Evolutionary conservation across 2,113 vertebrate genomes (phyloP).

Genomic region (Willisornis vidua): DNA sequence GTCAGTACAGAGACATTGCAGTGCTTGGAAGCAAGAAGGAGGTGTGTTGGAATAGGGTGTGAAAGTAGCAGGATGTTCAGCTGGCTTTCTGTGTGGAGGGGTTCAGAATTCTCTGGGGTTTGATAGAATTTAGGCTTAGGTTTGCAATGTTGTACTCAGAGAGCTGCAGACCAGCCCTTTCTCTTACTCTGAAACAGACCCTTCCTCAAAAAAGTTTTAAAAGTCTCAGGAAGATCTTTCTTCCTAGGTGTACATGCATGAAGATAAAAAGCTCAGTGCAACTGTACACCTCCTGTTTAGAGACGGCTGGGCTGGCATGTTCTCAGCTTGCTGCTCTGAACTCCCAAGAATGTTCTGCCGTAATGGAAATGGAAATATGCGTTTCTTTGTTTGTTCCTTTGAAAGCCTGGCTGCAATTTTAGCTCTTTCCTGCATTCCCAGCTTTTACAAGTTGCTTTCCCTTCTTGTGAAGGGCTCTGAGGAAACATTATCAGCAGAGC

Average conservation of each 20-base stretch:
- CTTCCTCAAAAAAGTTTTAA: neutral
- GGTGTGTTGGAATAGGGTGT: neutral
- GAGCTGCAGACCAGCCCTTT: neutral
- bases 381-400: slow-evolving; percentile 32
- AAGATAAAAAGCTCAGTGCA: slow-evolving; percentile 18
- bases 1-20: neutral
- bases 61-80: neutral
- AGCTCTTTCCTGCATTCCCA: slow-evolving; percentile 1
- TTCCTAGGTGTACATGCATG: neutral
- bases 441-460: slow-evolving; percentile 21
- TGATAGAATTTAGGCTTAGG: neutral
- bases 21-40: neutral
- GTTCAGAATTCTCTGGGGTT: neutral
- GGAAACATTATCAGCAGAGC: slow-evolving; percentile 7
- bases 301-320: neutral
- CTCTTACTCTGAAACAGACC: neutral
- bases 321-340: slow-evolving; percentile 12
- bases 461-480: neutral
- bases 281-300: neutral
- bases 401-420: slow-evolving; percentile 13
- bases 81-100: neutral
- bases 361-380: slow-evolving; percentile 1
- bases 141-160: neutral
- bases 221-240: neutral
- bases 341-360: neutral